These are phyloP conservation scores for Hystrix cristata DNA, from an alignment of 2,113 vertebrate species.

Conservation along the genomic window DNA sequence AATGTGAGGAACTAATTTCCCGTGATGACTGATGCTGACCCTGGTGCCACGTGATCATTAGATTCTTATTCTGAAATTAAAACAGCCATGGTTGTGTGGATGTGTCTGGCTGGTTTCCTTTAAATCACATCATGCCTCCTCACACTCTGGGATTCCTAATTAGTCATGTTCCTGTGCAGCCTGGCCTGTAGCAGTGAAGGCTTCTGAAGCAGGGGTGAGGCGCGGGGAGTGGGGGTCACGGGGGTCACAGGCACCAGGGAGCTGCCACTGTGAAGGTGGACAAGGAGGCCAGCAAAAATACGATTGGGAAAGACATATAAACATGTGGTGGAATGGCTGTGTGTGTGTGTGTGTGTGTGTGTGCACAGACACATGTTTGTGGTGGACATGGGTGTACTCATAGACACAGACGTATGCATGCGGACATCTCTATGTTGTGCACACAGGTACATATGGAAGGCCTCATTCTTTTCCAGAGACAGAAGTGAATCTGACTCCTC, in stretches of 20 bases:
- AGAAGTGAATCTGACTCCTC: background rate
- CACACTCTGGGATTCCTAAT: background rate
- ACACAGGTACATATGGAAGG: background rate
- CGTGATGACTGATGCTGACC: constrained; percentile 9
- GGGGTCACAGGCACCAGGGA: background rate
- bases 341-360: background rate
- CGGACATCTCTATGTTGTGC: too few species aligned
- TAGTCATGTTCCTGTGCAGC: background rate
- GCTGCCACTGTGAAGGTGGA: background rate
- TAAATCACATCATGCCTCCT: background rate
- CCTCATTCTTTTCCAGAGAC: background rate
- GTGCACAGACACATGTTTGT: background rate
- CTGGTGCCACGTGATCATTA: background rate
- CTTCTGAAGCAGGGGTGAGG: background rate
- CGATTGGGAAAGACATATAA: background rate
- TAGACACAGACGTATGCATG: background rate
- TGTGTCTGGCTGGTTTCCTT: constrained; percentile 56
- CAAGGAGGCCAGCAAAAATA: background rate
- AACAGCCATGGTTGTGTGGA: background rate
- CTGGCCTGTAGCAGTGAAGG: background rate
- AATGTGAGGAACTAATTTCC: constrained; percentile 67
- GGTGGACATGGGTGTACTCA: too few species aligned
- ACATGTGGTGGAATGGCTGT: background rate
- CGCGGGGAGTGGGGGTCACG: rapidly evolving
- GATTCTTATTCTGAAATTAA: constrained; percentile 45